These are phyloP conservation scores for Psylliodes chrysocephalus DNA, from an alignment of 2,888 invertebrate species.

Conservation along the genomic window DNA sequence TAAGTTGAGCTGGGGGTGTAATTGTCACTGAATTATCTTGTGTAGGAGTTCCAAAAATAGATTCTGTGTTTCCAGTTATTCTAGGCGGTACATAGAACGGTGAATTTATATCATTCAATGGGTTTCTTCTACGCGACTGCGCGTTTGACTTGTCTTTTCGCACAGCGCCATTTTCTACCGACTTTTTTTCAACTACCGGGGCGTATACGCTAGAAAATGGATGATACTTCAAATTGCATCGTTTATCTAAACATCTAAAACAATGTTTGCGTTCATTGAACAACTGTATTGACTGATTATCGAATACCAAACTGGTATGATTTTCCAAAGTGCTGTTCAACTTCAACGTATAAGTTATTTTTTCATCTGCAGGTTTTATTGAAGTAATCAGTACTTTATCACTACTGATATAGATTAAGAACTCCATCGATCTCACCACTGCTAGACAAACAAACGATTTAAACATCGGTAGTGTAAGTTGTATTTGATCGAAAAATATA, in stretches of 20 bases:
- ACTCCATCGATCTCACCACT: neutral
- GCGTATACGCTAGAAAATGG: neutral
- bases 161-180: no score
- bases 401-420: neutral
- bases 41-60: no score
- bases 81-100: no score
- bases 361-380: neutral
- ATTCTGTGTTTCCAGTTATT: no score
- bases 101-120: no score
- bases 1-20: no score
- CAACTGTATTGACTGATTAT: neutral
- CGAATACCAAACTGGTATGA: neutral
- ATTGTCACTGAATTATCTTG: no score
- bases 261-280: conserved; percentile 14
- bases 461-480: neutral
- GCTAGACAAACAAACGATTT: neutral
- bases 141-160: no score
- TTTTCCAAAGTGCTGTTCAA: neutral
- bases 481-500: conserved; percentile 1
- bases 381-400: conserved; percentile 4
- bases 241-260: conserved; percentile 6
- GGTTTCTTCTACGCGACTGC: no score
- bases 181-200: no score
- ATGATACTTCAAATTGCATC: neutral
- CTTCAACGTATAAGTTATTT: neutral